These are phyloP conservation scores for Nyctalus aviator DNA, from an alignment of 2,797 vertebrate species.

Conservation along the genomic window DNA sequence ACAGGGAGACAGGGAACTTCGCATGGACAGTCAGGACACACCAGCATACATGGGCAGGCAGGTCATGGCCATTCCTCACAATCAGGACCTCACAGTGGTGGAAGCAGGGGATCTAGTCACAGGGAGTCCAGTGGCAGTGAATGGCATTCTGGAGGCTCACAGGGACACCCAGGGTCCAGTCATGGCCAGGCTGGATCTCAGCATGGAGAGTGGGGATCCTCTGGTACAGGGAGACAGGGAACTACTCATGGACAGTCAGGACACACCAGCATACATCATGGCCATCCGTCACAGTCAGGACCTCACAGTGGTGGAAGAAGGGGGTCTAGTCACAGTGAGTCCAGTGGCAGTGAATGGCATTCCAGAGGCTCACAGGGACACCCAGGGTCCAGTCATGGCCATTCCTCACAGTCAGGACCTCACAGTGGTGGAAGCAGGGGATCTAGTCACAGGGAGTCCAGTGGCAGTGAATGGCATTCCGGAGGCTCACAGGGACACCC, in stretches of 20 bases:
- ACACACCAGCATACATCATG: too few species aligned
- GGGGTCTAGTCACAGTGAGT: neutral
- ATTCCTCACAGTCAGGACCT: neutral
- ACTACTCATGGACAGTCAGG: neutral
- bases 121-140: neutral
- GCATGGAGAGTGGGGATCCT: neutral
- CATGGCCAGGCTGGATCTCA: neutral
- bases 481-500: neutral
- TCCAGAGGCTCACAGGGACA: neutral
- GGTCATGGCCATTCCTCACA: neutral
- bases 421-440: accelerated
- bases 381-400: accelerated
- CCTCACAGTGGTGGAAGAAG: accelerated
- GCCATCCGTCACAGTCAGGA: accelerated
- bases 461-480: neutral
- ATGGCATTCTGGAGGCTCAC: accelerated
- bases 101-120: neutral
- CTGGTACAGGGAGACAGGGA: neutral
- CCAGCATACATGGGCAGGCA: too few species aligned
- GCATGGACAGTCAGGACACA: neutral
- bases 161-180: neutral
- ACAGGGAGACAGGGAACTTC: neutral
- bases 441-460: neutral
- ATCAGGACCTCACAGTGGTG: accelerated
- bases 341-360: neutral